A percentile compares a stretch with the other conserved stretches of the same genome.
Evolutionary conservation across 2,797 vertebrate species (phyloP).

Genomic region (Sternarchorhynchus goeldii): DNA sequence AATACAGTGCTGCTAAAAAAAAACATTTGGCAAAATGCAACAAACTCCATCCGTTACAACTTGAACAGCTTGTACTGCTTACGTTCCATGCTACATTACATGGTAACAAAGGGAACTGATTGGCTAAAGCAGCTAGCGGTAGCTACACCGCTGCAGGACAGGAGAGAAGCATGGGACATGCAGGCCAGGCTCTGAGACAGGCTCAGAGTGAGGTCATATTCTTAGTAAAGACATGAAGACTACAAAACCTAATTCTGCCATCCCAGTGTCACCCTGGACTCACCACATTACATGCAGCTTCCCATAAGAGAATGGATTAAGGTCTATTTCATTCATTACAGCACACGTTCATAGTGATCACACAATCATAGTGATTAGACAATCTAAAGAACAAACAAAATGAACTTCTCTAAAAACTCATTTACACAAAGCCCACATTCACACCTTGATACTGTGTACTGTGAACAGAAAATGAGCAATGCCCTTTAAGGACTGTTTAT

Average conservation of each 20-base stretch:
- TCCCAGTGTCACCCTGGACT: conserved; percentile 18
- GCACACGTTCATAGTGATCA: not conserved
- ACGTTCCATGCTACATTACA: conserved; percentile 35
- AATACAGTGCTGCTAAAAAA: conserved; percentile 37
- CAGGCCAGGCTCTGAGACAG: conserved; percentile 24
- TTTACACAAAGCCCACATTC: conserved; percentile 30
- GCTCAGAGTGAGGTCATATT: conserved; percentile 16
- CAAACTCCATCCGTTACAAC: conserved; percentile 33
- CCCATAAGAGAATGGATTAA: conserved; percentile 24
- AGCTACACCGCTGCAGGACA: conserved; percentile 9
- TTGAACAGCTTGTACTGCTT: conserved; percentile 35
- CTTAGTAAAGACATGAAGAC: conserved; percentile 26
- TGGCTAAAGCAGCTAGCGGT: conserved; percentile 26
- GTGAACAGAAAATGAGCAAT: not conserved
- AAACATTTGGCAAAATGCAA: conserved; percentile 49
- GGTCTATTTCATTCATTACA: conserved; percentile 37
- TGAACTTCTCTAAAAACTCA: conserved; percentile 41
- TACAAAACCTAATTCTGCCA: conserved; percentile 27
- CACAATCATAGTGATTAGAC: conserved; percentile 19
- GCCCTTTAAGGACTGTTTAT: conserved; percentile 1
- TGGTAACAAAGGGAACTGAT: conserved; percentile 30
- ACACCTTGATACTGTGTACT: conserved; percentile 26
- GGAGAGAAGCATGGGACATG: conserved; percentile 35
- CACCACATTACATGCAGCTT: conserved; percentile 34
- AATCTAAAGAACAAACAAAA: conserved; percentile 46